phyloP scores from a whole-genome alignment of 2,113 vertebrate species.

The Rattus norvegicus region GRCr8 NC_086022.1:53643501-53644000 shows the following conservation, averaged over 20 bases:
- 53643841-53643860: background rate
- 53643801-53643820: background rate
- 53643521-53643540: background rate
- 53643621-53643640: background rate
- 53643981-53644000: background rate
- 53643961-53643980: background rate
- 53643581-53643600: background rate
- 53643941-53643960: background rate
- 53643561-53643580: background rate
- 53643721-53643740: background rate
- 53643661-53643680: slow-evolving; percentile 7
- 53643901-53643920: background rate
- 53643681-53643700: background rate
- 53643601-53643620: background rate
- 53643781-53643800: background rate
- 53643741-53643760: background rate
- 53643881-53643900: background rate
- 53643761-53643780: background rate
- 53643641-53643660: background rate
- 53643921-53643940: background rate
- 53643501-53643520: background rate
- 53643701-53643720: background rate
- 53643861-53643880: background rate
- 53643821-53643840: background rate
- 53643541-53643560: background rate